phyloP scores from a whole-genome alignment of 2,888 invertebrate species.

The Pyrrhia umbra region DNA sequence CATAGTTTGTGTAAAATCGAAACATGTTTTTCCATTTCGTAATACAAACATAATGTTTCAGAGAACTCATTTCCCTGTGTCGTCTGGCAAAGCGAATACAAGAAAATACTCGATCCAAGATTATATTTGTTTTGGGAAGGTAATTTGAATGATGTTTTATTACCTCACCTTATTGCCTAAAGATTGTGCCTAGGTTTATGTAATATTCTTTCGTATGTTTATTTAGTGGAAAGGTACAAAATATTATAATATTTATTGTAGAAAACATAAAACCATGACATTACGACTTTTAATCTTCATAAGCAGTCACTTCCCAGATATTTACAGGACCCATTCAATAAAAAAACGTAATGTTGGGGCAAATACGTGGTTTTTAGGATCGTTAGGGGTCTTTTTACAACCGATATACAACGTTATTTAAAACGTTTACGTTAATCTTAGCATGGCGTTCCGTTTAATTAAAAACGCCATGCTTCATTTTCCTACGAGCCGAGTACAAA shows the following conservation, averaged over 20 bases:
- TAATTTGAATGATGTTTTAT: conserved; percentile 16
- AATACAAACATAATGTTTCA: conserved; percentile 45
- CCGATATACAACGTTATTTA: neutral
- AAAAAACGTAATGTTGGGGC: neutral
- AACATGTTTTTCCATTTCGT: conserved; percentile 45
- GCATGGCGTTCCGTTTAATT: conserved; percentile 2
- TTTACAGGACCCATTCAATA: neutral
- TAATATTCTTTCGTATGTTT: neutral
- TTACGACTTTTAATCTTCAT: neutral
- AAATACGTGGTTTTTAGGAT: neutral
- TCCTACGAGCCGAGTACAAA: too few relatives aligned
- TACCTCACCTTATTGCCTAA: conserved; percentile 6
- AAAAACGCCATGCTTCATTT: conserved; percentile 13
- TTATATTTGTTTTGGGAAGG: conserved; percentile 24
- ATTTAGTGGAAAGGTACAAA: neutral
- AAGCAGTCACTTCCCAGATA: neutral
- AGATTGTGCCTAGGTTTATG: neutral
- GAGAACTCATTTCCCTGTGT: conserved; percentile 21
- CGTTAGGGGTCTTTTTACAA: neutral
- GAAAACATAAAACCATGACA: neutral
- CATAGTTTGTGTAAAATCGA: conserved; percentile 38
- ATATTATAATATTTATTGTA: too few relatives aligned
- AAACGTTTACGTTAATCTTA: neutral
- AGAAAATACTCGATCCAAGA: conserved; percentile 4
- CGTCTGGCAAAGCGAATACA: conserved; percentile 18